Evolutionary conservation across 2,797 vertebrate genomes (phyloP).

Genomic region (Sarcophilus harrisii): DNA sequence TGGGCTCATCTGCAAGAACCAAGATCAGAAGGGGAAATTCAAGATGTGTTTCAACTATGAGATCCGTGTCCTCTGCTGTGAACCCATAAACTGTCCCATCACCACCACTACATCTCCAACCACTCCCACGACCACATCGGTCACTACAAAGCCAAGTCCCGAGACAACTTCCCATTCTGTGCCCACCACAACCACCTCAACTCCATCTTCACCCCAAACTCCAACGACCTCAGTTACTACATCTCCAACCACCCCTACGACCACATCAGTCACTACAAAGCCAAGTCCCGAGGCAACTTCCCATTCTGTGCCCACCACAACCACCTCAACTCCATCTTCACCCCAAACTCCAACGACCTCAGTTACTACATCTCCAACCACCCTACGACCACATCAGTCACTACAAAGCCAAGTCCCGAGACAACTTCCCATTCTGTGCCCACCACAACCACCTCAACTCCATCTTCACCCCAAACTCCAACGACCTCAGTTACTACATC

Average conservation of each 20-base stretch:
- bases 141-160: no score
- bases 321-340: rapidly evolving
- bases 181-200: no score
- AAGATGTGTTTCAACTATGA: conserved; percentile 70
- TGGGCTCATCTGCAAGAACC: conserved; percentile 87
- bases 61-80: conserved; percentile 72
- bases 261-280: background rate
- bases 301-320: rapidly evolving
- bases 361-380: no score
- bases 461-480: no score
- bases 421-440: no score
- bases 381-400: background rate
- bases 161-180: no score
- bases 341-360: rapidly evolving
- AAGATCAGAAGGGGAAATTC: conserved; percentile 77
- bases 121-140: background rate
- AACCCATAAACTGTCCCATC: background rate
- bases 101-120: rapidly evolving
- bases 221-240: no score
- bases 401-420: no score
- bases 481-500: no score
- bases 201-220: no score
- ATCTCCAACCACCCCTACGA: no score
- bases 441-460: no score
- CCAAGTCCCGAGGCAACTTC: background rate